phyloP scores from a whole-genome alignment of 2,797 vertebrate genomes.

The Allobates femoralis region DNA sequence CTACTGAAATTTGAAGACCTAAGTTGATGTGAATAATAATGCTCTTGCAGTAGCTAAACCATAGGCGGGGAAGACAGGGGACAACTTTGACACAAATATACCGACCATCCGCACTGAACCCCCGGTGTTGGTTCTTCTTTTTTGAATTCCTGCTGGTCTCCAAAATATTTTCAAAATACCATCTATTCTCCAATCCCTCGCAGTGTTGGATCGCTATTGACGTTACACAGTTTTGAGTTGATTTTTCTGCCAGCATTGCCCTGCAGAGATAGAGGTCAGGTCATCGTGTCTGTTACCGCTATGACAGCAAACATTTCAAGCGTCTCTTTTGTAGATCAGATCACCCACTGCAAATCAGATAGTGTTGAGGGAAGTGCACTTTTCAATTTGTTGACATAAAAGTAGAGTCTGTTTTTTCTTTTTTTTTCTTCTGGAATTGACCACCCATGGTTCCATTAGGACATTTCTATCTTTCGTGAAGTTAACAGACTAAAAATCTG shows the following conservation, averaged over 20 bases:
- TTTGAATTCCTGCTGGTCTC: background rate
- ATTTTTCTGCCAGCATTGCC: background rate
- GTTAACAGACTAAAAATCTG: constrained; percentile 1
- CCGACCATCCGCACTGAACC: background rate
- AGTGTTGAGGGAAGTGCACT: constrained; percentile 15
- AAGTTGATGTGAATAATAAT: background rate
- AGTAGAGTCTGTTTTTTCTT: background rate
- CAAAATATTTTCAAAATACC: background rate
- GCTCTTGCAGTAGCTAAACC: background rate
- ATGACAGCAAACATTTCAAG: constrained; percentile 12
- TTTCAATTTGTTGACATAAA: constrained; percentile 32
- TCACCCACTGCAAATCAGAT: constrained; percentile 19
- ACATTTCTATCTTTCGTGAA: background rate
- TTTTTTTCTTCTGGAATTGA: constrained; percentile 9
- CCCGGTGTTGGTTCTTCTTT: background rate
- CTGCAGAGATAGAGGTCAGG: constrained; percentile 12
- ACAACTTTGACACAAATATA: background rate
- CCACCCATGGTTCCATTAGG: constrained; percentile 29
- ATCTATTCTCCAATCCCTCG: background rate
- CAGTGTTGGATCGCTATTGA: background rate
- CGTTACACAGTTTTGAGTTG: background rate
- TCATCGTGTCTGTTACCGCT: constrained; percentile 4
- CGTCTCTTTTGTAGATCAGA: background rate
- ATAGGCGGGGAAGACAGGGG: background rate
- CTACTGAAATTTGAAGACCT: background rate